Evolutionary conservation across 2,113 vertebrate genomes (phyloP).

Genomic region (Heptranchias perlo): DNA sequence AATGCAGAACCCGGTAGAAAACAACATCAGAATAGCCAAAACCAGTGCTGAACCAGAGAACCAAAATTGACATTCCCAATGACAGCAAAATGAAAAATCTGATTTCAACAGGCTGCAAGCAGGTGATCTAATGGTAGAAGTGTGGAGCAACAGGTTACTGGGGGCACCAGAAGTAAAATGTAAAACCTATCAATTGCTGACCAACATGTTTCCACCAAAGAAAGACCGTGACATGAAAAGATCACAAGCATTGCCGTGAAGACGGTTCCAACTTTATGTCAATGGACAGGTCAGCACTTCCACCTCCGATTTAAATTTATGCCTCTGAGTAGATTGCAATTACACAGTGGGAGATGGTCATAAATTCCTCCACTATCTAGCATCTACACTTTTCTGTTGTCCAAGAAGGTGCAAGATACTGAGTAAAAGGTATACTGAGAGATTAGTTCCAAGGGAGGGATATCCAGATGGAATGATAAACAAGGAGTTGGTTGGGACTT

Average conservation of each 20-base stretch:
- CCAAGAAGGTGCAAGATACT: not conserved
- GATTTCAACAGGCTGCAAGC: not conserved
- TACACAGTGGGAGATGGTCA: not conserved
- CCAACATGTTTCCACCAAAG: not conserved
- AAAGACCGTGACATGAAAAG: not conserved
- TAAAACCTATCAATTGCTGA: not conserved
- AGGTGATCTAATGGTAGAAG: not conserved
- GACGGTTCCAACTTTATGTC: not conserved
- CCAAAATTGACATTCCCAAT: not conserved
- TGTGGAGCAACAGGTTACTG: not conserved
- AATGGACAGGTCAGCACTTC: not conserved
- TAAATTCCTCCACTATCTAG: not conserved
- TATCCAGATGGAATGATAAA: too few relatives aligned
- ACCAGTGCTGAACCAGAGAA: not conserved
- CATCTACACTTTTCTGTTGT: not conserved
- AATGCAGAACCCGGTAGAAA: not conserved
- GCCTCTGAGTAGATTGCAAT: not conserved
- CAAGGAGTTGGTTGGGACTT: too few relatives aligned
- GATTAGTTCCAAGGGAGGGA: too few relatives aligned
- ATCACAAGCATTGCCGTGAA: not conserved
- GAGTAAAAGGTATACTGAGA: too few relatives aligned
- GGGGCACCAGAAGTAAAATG: not conserved
- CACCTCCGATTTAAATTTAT: not conserved
- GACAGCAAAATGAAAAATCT: not conserved
- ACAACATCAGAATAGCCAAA: not conserved